Evolutionary conservation across 2,797 vertebrate genomes (phyloP).

Genomic region (Gallinago solitaria): DNA sequence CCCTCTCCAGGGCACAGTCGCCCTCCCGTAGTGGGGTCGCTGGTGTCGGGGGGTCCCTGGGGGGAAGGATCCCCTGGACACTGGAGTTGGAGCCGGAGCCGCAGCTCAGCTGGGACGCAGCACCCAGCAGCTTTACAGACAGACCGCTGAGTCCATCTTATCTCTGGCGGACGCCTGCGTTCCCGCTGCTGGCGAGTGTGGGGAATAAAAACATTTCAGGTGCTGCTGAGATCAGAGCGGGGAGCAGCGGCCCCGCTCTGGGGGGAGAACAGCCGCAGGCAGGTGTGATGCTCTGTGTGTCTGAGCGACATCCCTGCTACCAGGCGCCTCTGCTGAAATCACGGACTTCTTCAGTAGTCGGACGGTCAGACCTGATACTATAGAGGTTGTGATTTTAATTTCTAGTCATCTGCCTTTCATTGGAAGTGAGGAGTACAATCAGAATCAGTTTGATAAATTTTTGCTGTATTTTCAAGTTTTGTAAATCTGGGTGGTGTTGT

Average conservation of each 20-base stretch:
- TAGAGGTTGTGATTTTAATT: background rate
- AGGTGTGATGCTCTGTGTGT: background rate
- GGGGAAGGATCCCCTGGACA: rapidly evolving
- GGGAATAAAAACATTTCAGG: background rate
- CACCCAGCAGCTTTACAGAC: rapidly evolving
- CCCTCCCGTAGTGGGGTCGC: rapidly evolving
- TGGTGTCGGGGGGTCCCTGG: rapidly evolving
- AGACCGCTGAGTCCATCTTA: too few relatives aligned
- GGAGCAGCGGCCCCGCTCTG: background rate
- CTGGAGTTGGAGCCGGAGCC: background rate
- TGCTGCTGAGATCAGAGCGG: background rate
- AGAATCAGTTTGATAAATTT: background rate
- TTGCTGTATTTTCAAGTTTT: background rate
- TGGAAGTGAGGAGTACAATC: background rate
- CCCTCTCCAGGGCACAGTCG: too few relatives aligned
- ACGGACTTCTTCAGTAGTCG: background rate
- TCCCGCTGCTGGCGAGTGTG: background rate
- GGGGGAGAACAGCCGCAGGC: background rate
- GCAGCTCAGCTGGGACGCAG: rapidly evolving
- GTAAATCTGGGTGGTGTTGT: background rate
- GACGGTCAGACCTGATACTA: background rate
- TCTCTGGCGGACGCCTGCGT: rapidly evolving
- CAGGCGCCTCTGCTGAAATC: background rate
- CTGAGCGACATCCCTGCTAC: rapidly evolving
- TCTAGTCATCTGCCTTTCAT: background rate